Evolutionary conservation across 2,797 vertebrate genomes (phyloP).

Genomic region (Echeneis naucrates): DNA sequence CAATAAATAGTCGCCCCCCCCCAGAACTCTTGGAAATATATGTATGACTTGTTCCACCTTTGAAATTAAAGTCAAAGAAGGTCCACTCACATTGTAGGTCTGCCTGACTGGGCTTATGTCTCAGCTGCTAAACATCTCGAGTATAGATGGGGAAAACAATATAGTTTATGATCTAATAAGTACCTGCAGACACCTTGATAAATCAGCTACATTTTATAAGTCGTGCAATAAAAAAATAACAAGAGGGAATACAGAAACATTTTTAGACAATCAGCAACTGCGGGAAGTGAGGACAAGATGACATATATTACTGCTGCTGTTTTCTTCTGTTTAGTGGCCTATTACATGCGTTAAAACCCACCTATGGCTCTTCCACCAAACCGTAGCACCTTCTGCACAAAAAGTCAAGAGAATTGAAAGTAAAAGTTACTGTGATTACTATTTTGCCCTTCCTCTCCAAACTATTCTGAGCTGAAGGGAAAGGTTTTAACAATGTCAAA

Average conservation of each 20-base stretch:
- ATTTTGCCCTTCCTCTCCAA: neutral
- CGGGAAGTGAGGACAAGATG: slow-evolving; percentile 11
- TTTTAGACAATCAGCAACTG: slow-evolving; percentile 22
- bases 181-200: slow-evolving; percentile 21
- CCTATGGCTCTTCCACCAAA: neutral
- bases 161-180: slow-evolving; percentile 29
- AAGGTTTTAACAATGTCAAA: neutral
- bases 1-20: slow-evolving; percentile 29
- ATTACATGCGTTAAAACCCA: slow-evolving; percentile 15
- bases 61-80: slow-evolving; percentile 38
- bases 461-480: neutral
- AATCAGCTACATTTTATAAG: slow-evolving; percentile 39
- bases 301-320: neutral
- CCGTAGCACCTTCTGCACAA: slow-evolving; percentile 9
- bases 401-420: slow-evolving; percentile 1
- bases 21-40: slow-evolving; percentile 35
- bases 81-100: slow-evolving; percentile 27
- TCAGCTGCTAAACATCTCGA: slow-evolving; percentile 45
- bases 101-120: slow-evolving; percentile 29
- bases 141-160: slow-evolving; percentile 12
- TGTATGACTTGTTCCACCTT: slow-evolving; percentile 33
- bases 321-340: neutral
- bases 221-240: slow-evolving; percentile 24
- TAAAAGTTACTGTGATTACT: neutral
- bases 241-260: slow-evolving; percentile 19